Base-by-base conservation (phyloP, 2,888 invertebrate species). In the Trissolcus japonicus region DNA sequence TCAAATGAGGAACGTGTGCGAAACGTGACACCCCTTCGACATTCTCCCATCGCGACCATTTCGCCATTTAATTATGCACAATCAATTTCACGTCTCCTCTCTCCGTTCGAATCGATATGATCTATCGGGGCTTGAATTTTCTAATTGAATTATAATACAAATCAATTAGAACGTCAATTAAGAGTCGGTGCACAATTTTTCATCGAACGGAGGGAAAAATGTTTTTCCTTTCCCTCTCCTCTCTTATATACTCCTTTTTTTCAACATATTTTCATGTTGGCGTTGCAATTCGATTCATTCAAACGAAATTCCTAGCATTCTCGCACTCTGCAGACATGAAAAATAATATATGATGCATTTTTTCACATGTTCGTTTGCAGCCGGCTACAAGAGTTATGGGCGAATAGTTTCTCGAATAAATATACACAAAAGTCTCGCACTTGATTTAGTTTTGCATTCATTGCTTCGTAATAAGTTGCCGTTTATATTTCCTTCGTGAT, bases 1-100 rank as follows among this genome's bases (percentile, higher is more conserved):
- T 55, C 68, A 41, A 54, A 66, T 57, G 57, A 60, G 50, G 25
- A 76, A 66, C 67, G 66, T 61, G 46, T 16, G 72, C 59, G 63
- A 72, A 72, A 76, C 67, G 54, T 59, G 76, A 76, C 76, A 72
- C 72, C 67, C 67, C 66, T 40, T 57, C 59, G 54, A 72, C 57
- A 66, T 71, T 76, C 61, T 46, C 71, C 43, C 61, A 46, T 29
- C 46, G 14, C 35, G 60, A 29, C 68, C 51, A 67, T 67, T 75
- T 76, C 56, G 35, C 53, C 51, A 16, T 65, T 68, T 68, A 65
- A 69, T 61, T 69, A 65, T 63, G 69, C 65, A 14, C 65, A 51
- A 56, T 65, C 55, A 29, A 53, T 69, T 75, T 55, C 59, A 41
- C 53, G 53, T 56, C 16, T 46, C 16, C n/a, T 46, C 46, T 46